A percentile compares a stretch with the other conserved stretches of the same genome.
These are phyloP conservation scores for Arge pagana DNA, from an alignment of 2,888 invertebrate genomes.

Conservation along the genomic window DNA sequence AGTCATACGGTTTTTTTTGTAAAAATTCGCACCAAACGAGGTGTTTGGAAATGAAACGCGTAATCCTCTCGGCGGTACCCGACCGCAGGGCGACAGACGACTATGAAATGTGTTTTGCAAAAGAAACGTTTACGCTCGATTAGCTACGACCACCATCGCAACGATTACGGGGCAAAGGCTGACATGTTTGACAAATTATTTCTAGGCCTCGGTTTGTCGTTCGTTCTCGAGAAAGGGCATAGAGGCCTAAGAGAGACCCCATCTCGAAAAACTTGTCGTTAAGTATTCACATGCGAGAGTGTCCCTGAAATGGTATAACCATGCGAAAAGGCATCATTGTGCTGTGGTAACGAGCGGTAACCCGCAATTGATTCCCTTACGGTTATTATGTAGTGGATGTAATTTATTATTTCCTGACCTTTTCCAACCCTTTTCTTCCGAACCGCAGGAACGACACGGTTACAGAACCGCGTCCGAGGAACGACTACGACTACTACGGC, in stretches of 20 bases:
- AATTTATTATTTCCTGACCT: constrained; percentile 53
- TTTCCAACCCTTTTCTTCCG: constrained; percentile 32
- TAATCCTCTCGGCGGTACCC: too few relatives aligned
- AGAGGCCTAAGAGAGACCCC: too few relatives aligned
- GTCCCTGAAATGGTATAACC: too few relatives aligned
- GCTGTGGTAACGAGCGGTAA: constrained; percentile 18
- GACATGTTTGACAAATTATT: constrained; percentile 55
- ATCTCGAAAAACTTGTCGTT: too few relatives aligned
- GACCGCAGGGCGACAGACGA: not conserved
- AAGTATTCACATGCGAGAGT: too few relatives aligned
- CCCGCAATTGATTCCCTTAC: constrained; percentile 49
- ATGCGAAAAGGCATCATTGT: too few relatives aligned
- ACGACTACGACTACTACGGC: too few relatives aligned
- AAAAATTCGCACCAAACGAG: too few relatives aligned
- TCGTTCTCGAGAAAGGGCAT: not conserved
- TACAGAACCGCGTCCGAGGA: too few relatives aligned
- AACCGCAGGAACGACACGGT: not conserved
- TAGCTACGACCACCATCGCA: constrained; percentile 32
- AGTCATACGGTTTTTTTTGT: too few relatives aligned
- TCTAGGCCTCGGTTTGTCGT: constrained; percentile 24
- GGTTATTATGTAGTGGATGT: constrained; percentile 40
- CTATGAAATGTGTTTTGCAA: constrained; percentile 50
- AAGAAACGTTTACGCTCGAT: constrained; percentile 56
- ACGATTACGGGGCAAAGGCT: constrained; percentile 22
- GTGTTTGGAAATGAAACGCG: too few relatives aligned